These are phyloP conservation scores for Trichogramma pretiosum DNA, from an alignment of 1,140 invertebrate genomes.

Conservation along the genomic window DNA sequence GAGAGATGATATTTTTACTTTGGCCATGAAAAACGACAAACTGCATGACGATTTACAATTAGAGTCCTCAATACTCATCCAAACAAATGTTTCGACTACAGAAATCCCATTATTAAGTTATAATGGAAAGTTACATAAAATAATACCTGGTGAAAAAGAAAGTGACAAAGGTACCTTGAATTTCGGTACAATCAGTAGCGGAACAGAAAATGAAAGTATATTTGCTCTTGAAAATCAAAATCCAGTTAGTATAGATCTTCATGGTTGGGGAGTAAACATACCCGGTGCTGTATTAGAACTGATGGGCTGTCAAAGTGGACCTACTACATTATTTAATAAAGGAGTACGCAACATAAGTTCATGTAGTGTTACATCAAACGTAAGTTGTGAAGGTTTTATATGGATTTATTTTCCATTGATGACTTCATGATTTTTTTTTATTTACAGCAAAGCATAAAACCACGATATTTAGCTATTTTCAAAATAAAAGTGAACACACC, in stretches of 20 bases:
- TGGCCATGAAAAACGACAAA: constrained; percentile 48
- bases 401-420: constrained; percentile 1
- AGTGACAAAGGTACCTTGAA: constrained; percentile 55
- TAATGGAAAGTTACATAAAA: constrained; percentile 58
- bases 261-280: constrained; percentile 59
- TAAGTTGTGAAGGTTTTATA: constrained; percentile 29
- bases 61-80: constrained; percentile 55
- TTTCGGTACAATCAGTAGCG: constrained; percentile 66
- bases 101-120: constrained; percentile 65
- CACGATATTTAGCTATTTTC: constrained; percentile 65
- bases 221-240: constrained; percentile 71
- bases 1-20: constrained; percentile 51
- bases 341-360: constrained; percentile 38
- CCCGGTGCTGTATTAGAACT: constrained; percentile 58
- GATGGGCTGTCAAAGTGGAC: constrained; percentile 60
- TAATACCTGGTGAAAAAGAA: constrained; percentile 44
- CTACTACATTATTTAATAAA: constrained; percentile 36
- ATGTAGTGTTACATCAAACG: constrained; percentile 38
- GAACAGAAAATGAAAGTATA: constrained; percentile 56
- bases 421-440: constrained; percentile 11
- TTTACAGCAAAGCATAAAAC: constrained; percentile 47
- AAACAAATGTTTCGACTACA: constrained; percentile 67
- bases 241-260: constrained; percentile 61
- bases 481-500: constrained; percentile 62
- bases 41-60: constrained; percentile 53